phyloP scores from a whole-genome alignment of 1,140 invertebrate species.

The Drosophila azteca region DNA sequence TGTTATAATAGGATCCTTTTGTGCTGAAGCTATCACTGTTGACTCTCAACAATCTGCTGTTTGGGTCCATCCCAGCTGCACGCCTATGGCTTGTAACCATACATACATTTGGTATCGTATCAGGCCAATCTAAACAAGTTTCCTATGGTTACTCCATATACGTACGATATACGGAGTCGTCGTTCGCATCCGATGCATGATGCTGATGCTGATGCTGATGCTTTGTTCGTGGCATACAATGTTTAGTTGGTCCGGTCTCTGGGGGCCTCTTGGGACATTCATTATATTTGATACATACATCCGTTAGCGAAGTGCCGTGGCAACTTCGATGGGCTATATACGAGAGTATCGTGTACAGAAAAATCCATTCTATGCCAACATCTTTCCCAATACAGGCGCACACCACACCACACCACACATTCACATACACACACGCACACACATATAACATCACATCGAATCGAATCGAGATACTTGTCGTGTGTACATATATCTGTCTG shows the following conservation, averaged over 20 bases:
- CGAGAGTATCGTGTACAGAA: constrained; percentile 22
- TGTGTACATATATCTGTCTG: constrained; percentile 52
- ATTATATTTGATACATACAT: constrained; percentile 52
- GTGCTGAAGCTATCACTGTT: too few relatives aligned
- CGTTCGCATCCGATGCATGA: constrained; percentile 13
- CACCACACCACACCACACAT: constrained; percentile 15
- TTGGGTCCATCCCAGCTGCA: constrained; percentile 40
- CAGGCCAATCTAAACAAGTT: constrained; percentile 66
- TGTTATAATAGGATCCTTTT: neutral
- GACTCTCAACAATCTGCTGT: neutral
- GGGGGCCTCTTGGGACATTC: constrained; percentile 43
- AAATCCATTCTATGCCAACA: constrained; percentile 41
- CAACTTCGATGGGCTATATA: constrained; percentile 48
- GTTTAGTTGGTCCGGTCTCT: constrained; percentile 34
- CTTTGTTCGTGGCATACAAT: neutral
- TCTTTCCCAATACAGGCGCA: constrained; percentile 18
- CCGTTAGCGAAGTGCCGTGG: constrained; percentile 50
- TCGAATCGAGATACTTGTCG: constrained; percentile 63
- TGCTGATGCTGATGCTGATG: neutral
- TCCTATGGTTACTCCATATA: constrained; percentile 49
- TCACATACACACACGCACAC: neutral
- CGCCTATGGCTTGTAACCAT: constrained; percentile 26
- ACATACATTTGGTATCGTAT: constrained; percentile 43
- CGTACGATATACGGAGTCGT: constrained; percentile 18
- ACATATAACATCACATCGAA: constrained; percentile 20